phyloP scores from a whole-genome alignment of 2,797 vertebrate genomes.

The Gallinago stenura region DNA sequence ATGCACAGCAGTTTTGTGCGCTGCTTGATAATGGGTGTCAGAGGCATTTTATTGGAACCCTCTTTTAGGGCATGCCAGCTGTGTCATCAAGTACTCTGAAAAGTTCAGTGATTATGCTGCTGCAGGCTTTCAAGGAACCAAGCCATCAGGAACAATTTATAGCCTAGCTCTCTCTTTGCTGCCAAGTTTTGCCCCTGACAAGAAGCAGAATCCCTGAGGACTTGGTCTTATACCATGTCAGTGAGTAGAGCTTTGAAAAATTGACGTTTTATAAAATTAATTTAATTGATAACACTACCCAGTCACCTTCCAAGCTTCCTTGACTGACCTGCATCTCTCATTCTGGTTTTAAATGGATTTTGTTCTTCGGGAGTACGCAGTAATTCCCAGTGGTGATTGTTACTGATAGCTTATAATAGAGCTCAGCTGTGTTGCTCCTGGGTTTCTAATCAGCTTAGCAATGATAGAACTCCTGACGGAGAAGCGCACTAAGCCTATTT shows the following conservation, averaged over 20 bases:
- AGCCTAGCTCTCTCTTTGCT: not conserved
- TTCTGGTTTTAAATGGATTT: constrained; percentile 51
- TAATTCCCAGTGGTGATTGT: constrained; percentile 56
- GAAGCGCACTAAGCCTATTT: constrained; percentile 2
- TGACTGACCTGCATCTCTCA: not conserved
- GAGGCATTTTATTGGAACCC: not conserved
- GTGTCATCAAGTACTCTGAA: not conserved
- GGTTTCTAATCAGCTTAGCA: constrained; percentile 57
- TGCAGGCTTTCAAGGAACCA: constrained; percentile 28
- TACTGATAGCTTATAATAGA: constrained; percentile 31
- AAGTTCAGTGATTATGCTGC: constrained; percentile 7
- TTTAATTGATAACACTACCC: constrained; percentile 35
- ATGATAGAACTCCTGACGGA: constrained; percentile 12
- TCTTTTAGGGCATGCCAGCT: not conserved
- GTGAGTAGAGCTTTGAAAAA: constrained; percentile 34
- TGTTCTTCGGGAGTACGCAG: constrained; percentile 25
- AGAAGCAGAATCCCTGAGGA: not conserved
- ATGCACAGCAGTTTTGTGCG: not conserved
- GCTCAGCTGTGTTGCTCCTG: constrained; percentile 32
- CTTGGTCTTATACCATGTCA: not conserved
- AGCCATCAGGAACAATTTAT: not conserved
- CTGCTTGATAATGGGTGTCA: not conserved
- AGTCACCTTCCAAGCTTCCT: constrained; percentile 32
- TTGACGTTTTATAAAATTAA: constrained; percentile 17
- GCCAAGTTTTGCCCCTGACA: not conserved